Evolutionary conservation across 2,797 vertebrate genomes (phyloP), one percentile per base, ranked within the genome.

Genomic region (Coregonus suidteri): DNA sequence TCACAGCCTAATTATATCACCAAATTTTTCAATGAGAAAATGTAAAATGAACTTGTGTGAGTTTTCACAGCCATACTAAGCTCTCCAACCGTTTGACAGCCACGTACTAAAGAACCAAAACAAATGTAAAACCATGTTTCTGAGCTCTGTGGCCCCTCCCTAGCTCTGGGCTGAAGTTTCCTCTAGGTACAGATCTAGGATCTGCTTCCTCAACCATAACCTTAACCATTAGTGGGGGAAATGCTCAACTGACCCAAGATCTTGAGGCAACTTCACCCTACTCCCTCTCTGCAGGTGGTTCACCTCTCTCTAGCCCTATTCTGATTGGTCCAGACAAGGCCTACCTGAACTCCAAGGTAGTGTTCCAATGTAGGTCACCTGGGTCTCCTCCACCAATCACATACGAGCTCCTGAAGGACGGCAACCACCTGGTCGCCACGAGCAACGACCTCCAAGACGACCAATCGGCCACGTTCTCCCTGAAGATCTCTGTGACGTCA

Each of bases 281-380:
- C 16, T 78, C 30, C 59, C 37, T 47, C 35, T 75, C 51, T 31
- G 64, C 76, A 93, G 93, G 76, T 80, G 89, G 76, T n/a, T 84
- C 86, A 0, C 3, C 6, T 5, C 68, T 77, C 69, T 75, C 81
- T 64, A 81, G 0, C 0, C 92, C 91, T 0, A 76, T 86, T 13
- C 82, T 95, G 68, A 90, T 79, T 0, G 94, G 94, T 31, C 93
- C 92, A n/a, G 84, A 88, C 53, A 75, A 68, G 76, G 93, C 91
- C n/a, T 94, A 88, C 84, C 31, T 91, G 15, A 66, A 76, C n/a
- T 82, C 85, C 0, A 82, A 4, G 59, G 88, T 87, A 41, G 53
- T 3, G 31, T 93, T 95, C 74, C 53, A 7, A 0, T 95, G 94
- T 74, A 65, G 71, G 34, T 81, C 75, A 3, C 70, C 75, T 0